Evolutionary conservation across 2,797 vertebrate genomes (phyloP), one percentile per base, ranked within the genome.

Genomic region (Florisuga fusca): DNA sequence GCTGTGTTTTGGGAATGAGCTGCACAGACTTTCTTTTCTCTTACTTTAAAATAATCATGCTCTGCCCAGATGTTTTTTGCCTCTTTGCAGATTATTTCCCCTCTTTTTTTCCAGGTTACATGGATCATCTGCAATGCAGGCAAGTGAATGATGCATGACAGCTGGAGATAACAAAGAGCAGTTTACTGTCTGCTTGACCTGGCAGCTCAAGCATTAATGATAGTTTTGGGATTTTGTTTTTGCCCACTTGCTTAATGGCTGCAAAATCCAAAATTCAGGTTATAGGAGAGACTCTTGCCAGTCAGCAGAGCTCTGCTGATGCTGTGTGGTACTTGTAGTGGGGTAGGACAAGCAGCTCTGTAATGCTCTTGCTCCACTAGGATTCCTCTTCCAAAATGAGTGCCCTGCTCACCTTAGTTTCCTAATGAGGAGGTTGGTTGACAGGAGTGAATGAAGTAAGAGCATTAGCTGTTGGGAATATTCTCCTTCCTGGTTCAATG

Each of bases 261-360:
- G 48, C 53, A 94, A 89, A 89, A 85, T 34, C 54, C 74, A 45
- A 38, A 33, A 34, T 50, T 77, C 38, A 43, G 54, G 27, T n/a
- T 25, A 26, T 1, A 58, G 23, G 36, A 81, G 23, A 78, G 29
- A 51, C 12, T 20, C 36, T 29, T 0, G 0, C 17, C 29, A 29
- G 23, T 9, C 0, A 4, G 53, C 0, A 2, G 48, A 51, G 26
- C 21, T 67, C 38, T 26, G 50, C 12, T 7, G 33, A 36, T 34
- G 61, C 12, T 33, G 15, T 38, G 53, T 0, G 0, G 7, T 27
- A 34, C 51, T 19, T 68, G 19, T n/a, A 34, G 63, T 0, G 2
- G 13, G 77, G 25, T 10, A 76, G 41, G 41, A 61, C 29, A 72
- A 69, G 26, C 36, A 89, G 51, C 1, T 9, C 48, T 61, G 8